phyloP scores from a whole-genome alignment of 92 coral and sea anemone genomes.

The Zoanthus solanderi region DNA sequence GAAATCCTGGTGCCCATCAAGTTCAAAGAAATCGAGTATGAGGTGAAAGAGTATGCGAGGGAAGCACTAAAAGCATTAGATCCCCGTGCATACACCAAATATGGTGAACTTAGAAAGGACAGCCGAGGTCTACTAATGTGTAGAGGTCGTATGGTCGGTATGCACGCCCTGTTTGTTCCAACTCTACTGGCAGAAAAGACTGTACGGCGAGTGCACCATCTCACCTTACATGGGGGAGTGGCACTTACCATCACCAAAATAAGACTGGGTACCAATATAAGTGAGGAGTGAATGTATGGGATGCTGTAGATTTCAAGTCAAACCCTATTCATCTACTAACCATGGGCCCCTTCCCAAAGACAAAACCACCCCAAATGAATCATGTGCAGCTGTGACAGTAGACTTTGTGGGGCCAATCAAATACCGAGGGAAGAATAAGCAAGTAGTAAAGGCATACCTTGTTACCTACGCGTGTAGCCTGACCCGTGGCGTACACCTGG shows the following conservation, averaged over 20 bases:
- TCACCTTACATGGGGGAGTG: constrained; percentile 8
- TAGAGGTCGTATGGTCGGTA: constrained; percentile 10
- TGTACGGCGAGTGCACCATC: not conserved
- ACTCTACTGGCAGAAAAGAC: not conserved
- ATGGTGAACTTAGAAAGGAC: constrained; percentile 4
- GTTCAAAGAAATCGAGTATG: constrained; percentile 13
- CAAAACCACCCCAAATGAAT: not conserved
- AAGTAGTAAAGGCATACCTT: not conserved
- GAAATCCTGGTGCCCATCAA: constrained; percentile 14
- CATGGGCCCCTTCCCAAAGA: not conserved
- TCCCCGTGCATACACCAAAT: not conserved
- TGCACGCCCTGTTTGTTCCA: constrained; percentile 7
- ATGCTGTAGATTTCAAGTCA: constrained; percentile 2
- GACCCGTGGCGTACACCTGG: constrained; percentile 5
- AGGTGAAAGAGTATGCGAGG: constrained; percentile 9
- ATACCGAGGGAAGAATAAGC: not conserved
- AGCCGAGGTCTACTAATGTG: constrained; percentile 5
- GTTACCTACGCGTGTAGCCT: not conserved
- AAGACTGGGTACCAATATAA: not conserved
- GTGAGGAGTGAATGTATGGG: constrained; percentile 3
- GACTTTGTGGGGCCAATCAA: constrained; percentile 4
- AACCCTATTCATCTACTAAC: not conserved
- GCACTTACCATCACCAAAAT: not conserved
- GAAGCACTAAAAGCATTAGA: constrained; percentile 27
- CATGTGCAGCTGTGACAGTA: not conserved